Percentiles rank a stretch among this genome's conserved stretches.
Conservation (phyloP, 2,113 vertebrate species). For the Heterochromis multidens region DNA sequence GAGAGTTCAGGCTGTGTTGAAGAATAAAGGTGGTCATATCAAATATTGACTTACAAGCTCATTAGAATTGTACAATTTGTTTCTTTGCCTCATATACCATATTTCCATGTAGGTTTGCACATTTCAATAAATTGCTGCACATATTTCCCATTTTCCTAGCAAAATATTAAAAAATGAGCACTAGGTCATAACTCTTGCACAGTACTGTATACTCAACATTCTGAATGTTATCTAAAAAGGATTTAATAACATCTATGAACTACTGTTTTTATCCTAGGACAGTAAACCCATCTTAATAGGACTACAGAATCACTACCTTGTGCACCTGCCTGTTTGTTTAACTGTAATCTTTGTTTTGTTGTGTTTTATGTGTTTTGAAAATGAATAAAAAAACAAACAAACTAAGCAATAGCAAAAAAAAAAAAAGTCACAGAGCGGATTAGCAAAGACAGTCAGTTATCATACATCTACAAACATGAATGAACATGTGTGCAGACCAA, state of each 20-base stretch:
- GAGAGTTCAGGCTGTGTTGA: too few relatives aligned
- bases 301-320: not conserved
- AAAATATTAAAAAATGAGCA: not conserved
- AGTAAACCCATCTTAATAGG: not conserved
- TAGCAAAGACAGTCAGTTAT: not conserved
- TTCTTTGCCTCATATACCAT: too few relatives aligned
- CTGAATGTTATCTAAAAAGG: not conserved
- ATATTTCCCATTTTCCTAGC: not conserved
- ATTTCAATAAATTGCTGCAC: too few relatives aligned
- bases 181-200: not conserved
- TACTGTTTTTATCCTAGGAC: not conserved
- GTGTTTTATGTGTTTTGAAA: not conserved
- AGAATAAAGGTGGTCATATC: too few relatives aligned
- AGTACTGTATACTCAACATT: not conserved
- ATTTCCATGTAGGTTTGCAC: too few relatives aligned
- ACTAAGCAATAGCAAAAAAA: not conserved
- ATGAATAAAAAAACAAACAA: not conserved
- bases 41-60: too few relatives aligned
- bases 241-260: not conserved
- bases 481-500: not conserved
- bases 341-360: not conserved
- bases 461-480: not conserved
- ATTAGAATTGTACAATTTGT: too few relatives aligned
- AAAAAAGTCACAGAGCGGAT: not conserved
- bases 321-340: not conserved